Base-by-base conservation (phyloP, 2,797 vertebrate species). In the Hipposideros larvatus region DNA sequence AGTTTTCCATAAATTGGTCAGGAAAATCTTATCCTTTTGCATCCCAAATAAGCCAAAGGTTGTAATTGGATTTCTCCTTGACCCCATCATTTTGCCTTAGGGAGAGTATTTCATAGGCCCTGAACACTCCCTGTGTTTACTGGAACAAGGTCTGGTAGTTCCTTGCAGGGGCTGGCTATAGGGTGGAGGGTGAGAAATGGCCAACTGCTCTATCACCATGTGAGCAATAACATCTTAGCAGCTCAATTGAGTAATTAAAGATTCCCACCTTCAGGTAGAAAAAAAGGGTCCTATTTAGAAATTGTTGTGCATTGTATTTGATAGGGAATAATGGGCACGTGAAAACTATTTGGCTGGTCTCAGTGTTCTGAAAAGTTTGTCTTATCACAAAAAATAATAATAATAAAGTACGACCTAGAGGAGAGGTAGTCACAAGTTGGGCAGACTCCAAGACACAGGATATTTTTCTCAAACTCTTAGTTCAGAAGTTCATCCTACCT, bases 11-110 rank as follows among this genome's bases (percentile, higher is more conserved):
- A 85, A 41, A 34, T 5, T 48, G 8, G 55, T 59, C 46, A 48
- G 37, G 51, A 93, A 95, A 90, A 66, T 34, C 9, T 37, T 85
- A 57, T 86, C 26, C 65, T 57, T 93, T 79, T 79, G 37, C 48
- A 51, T 85, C 6, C 65, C 21, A 79, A 41, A 21, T 85, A 57
- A 51, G 63, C 43, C 84, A 68, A 57, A 92, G n/a, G 16, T 31
- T 57, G 41, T 70, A 70, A 61, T 6, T 41, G 22, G 26, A 65
- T 86, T 89, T 86, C 43, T 74, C 7, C 48, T 55, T 31, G 14
- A 80, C 28, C 46, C 22, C 5, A 3, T 53, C 37, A 10, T 57
- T 79, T 86, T 88, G n/a, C 26, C 43, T 61, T 87, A 37, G 11
- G 19, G 19, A 74, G 68, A 93, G 24, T 37, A 63, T 51, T n/a